A percentile compares a stretch with the other conserved stretches of the same genome.
phyloP scores from a whole-genome alignment of 1,140 invertebrate species.

The Drosophila ironensis region DNA sequence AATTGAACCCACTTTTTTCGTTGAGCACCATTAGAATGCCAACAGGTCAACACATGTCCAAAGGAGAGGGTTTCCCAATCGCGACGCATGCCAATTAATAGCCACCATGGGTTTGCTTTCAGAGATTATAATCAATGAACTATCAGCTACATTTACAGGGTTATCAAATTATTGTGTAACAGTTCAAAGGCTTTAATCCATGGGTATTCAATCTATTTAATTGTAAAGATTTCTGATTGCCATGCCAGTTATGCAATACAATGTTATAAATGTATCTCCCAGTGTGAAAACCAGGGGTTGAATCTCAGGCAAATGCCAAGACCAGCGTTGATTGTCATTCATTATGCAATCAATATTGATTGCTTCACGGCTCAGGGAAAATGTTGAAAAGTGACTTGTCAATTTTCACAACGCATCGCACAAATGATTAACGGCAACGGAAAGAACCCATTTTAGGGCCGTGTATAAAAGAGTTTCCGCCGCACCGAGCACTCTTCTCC shows the following conservation, averaged over 20 bases:
- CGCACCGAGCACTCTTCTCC: too few relatives aligned
- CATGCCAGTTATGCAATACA: too few relatives aligned
- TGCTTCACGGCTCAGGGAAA: slow-evolving; percentile 55
- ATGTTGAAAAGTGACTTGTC: slow-evolving; percentile 70
- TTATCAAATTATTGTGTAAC: too few relatives aligned
- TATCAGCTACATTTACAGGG: too few relatives aligned
- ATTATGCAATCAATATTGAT: slow-evolving; percentile 80
- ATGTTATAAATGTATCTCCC: too few relatives aligned
- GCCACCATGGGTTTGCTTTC: too few relatives aligned
- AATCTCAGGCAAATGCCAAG: slow-evolving; percentile 46
- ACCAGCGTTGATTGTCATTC: slow-evolving; percentile 71
- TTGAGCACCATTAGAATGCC: slow-evolving; percentile 53
- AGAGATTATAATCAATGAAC: too few relatives aligned
- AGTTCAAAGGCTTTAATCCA: too few relatives aligned
- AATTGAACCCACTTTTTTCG: slow-evolving; percentile 42
- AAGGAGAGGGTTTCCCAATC: too few relatives aligned
- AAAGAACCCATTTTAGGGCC: background rate
- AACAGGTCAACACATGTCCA: slow-evolving; percentile 9
- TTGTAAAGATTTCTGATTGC: too few relatives aligned
- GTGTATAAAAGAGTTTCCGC: slow-evolving; percentile 2
- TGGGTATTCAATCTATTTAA: too few relatives aligned
- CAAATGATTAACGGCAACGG: slow-evolving; percentile 24
- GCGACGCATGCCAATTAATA: too few relatives aligned
- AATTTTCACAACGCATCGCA: slow-evolving; percentile 63
- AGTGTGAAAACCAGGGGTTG: background rate